Evolutionary conservation across 2,113 vertebrate genomes (phyloP), one percentile per base, ranked within the genome.

Genomic region (Mastomys natalensis): DNA sequence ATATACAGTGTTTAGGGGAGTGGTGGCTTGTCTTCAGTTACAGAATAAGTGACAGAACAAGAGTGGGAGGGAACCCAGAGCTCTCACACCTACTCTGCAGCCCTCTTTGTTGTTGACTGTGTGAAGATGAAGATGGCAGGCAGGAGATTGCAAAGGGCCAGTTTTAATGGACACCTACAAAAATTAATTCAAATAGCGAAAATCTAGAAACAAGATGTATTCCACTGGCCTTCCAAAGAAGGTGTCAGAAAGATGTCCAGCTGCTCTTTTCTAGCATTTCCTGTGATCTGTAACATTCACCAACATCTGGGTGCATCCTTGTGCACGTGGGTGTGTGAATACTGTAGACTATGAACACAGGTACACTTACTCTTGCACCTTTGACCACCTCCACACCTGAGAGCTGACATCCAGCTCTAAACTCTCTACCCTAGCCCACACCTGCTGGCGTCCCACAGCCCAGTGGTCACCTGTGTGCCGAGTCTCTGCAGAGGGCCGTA

Each of bases 401-500:
- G 93, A 51, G 92, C 87, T 98, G 97, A 81, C 87, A 93, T 97
- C 90, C 87, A 96, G 74, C 84, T 34, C 77, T 87, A 91, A 98
- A 91, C 90, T 81, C 90, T 87, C 88, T 93, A 90, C 70, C 48
- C 97, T 84, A 78, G 92, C 95, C 91, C 88, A 29, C n/a, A 97
- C 94, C 80, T 96, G 90, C 0, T 0, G 8, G 92, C 96, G 66
- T 88, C 91, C 92, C 97, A 80, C 93, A 82, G 97, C 81, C 96
- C 97, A 98, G 0, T 90, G 87, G 97, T 97, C 98, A 97, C 96
- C 98, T 95, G 81, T 98, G 93, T 93, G 96, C 95, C 96, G 68
- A 73, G 53, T 98, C 97, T 95, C 84, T 97, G 97, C 90, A 74
- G 97, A 98, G 97, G 95, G 97, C 97, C 7, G 85, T 96, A 93